These are phyloP conservation scores for Agonopterix arenella DNA, from an alignment of 2,888 invertebrate genomes.

Conservation along the genomic window DNA sequence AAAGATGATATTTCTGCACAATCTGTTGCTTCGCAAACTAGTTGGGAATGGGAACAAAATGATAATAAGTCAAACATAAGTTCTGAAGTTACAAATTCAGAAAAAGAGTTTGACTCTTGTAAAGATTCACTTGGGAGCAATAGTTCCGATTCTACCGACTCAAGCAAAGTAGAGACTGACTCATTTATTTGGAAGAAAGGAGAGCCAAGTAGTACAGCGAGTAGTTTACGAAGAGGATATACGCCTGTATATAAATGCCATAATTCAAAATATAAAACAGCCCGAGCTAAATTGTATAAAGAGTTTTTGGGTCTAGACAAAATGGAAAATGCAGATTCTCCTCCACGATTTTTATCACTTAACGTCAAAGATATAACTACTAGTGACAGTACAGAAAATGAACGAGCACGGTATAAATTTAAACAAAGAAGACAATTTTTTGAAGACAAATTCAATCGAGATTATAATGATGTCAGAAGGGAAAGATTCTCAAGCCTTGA, in stretches of 20 bases:
- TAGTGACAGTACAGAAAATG: slow-evolving; percentile 22
- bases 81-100: slow-evolving; percentile 18
- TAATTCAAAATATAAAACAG: slow-evolving; percentile 27
- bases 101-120: slow-evolving; percentile 16
- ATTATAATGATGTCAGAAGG: slow-evolving; percentile 4
- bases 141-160: slow-evolving; percentile 39
- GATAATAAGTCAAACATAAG: slow-evolving; percentile 7
- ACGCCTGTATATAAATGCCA: slow-evolving; percentile 35
- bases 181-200: slow-evolving; percentile 45
- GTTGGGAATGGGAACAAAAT: slow-evolving; percentile 9
- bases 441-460: slow-evolving; percentile 22
- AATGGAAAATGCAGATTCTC: slow-evolving; percentile 8
- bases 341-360: slow-evolving; percentile 15
- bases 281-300: slow-evolving; percentile 33
- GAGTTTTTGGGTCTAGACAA: slow-evolving; percentile 36
- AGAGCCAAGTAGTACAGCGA: slow-evolving; percentile 10
- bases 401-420: slow-evolving; percentile 19
- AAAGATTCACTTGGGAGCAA: slow-evolving; percentile 21
- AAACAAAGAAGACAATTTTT: slow-evolving; percentile 22
- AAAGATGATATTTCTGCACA: slow-evolving; percentile 25
- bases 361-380: slow-evolving; percentile 22
- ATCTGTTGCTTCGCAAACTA: slow-evolving; percentile 18
- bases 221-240: slow-evolving; percentile 22
- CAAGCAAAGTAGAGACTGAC: slow-evolving; percentile 41
- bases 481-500: slow-evolving; percentile 33